Conservation (phyloP, 2,797 vertebrate genomes). For the Delichon dasypus region DNA sequence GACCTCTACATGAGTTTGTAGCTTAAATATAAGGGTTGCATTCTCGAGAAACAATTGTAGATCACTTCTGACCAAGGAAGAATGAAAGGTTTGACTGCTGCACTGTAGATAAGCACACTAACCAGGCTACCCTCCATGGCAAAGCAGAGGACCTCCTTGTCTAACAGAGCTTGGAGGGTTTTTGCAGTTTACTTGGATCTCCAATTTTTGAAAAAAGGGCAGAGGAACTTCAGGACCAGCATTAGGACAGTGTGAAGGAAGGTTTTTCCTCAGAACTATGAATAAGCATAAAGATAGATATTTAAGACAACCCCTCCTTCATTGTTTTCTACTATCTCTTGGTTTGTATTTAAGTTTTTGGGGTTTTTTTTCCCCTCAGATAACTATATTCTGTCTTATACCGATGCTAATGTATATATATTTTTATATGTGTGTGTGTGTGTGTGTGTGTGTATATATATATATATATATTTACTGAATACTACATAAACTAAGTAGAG, state of each 20-base stretch:
- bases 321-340: neutral
- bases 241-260: neutral
- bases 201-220: neutral
- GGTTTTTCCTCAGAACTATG: neutral
- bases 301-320: neutral
- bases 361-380: fast-evolving
- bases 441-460: neutral
- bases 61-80: neutral
- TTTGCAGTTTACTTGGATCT: neutral
- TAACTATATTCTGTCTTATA: neutral
- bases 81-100: neutral
- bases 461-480: neutral
- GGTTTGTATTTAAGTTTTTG: neutral
- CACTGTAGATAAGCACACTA: neutral
- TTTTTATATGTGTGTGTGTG: no score
- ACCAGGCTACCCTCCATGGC: neutral
- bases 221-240: neutral
- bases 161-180: neutral
- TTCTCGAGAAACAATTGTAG: neutral
- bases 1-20: neutral
- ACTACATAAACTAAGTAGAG: neutral
- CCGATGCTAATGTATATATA: neutral
- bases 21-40: neutral
- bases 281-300: neutral
- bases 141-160: neutral